Evolutionary conservation across 2,888 invertebrate species (phyloP), one percentile per base, ranked within the genome.

Genomic region (Amaurobius ferox): DNA sequence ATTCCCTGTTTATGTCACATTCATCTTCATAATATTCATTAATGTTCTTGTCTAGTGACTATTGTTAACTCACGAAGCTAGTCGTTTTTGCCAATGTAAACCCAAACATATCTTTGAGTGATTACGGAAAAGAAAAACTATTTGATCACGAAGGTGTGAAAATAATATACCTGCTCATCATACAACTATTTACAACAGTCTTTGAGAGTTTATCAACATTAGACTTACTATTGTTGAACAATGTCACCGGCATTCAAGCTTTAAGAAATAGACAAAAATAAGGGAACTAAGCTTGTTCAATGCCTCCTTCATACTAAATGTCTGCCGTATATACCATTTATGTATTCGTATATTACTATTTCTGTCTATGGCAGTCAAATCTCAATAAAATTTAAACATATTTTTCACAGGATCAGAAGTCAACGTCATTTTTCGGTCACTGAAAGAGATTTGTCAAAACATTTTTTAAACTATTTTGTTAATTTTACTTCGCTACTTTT

Each of bases 71-170:
- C 2, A 55, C 61, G 40, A 71, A 72, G 44, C 64, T 74, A 80
- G 80, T 73, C 80, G 68, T 74, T 28, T 55, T 68, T 28, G 61
- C 32, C 74, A 74, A 61, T 55, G 61, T 55, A 29, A 68, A 55
- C 35, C 61, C 61, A 80, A 80, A 80, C 80, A 80, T 80, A 80
- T 80, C 80, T 74, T 74, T 68, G 74, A 74, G 61, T 68, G 67
- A 61, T 35, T 32, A 30, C 35, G 5, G n/a, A 11, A 66, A 32
- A 66, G 35, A 66, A 32, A 32, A 66, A 1, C n/a, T 66, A 7
- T 30, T 66, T 32, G 9, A 19, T 32, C 23, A 3, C 23, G 23
- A 5, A 23, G 23, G 23, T 55, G 23, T 23, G 2, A 55, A n/a
- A n/a, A 55, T 23, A 55, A 55, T 55, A 19, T 23, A 55, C 23